Conservation (phyloP, 1,140 invertebrate species). For the Periplaneta americana region DNA sequence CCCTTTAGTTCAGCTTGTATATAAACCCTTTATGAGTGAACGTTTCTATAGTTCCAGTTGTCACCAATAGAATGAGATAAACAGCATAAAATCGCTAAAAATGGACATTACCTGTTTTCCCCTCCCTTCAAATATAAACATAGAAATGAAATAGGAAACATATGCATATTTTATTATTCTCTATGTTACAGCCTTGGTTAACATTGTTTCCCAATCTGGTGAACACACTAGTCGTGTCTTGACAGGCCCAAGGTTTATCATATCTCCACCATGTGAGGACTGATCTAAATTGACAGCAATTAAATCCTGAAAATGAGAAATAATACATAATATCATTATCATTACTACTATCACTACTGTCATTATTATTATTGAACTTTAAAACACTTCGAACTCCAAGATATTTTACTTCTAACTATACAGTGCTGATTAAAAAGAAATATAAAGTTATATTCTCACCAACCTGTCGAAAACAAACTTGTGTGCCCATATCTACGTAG, state of each 20-base stretch:
- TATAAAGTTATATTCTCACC: neutral
- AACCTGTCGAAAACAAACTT: constrained; percentile 35
- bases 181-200: constrained; percentile 12
- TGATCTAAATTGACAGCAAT: constrained; percentile 34
- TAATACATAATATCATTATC: neutral
- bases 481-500: constrained; percentile 41
- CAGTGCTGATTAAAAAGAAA: no score
- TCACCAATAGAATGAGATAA: no score
- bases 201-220: constrained; percentile 37
- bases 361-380: neutral
- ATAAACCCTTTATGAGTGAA: no score
- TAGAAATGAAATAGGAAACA: neutral
- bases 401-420: no score
- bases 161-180: neutral
- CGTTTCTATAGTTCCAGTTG: no score
- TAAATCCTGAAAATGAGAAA: constrained; percentile 26
- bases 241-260: constrained; percentile 37
- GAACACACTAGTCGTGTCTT: constrained; percentile 35
- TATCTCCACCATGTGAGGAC: constrained; percentile 34
- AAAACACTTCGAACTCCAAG: no score
- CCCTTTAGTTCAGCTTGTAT: no score
- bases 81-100: no score
- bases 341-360: no score
- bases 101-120: no score
- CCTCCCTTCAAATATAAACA: no score